These are phyloP conservation scores for Psylliodes chrysocephalus DNA, from an alignment of 2,888 invertebrate species.

Conservation along the genomic window DNA sequence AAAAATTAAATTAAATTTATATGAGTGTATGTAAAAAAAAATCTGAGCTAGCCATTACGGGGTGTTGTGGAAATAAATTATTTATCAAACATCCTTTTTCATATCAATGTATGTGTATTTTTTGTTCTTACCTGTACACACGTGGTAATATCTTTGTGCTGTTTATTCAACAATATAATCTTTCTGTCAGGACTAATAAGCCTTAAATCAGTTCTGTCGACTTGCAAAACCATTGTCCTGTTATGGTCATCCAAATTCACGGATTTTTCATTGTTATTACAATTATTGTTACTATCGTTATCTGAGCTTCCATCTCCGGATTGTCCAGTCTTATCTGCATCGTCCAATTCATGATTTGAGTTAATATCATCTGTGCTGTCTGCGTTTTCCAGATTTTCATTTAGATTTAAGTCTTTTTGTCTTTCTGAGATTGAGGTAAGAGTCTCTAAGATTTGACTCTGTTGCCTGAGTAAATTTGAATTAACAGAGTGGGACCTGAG, in stretches of 20 bases:
- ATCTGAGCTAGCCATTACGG: no score
- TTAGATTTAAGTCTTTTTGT: constrained; percentile 9
- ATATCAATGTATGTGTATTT: no score
- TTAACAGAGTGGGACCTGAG: constrained; percentile 52
- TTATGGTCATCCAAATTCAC: constrained; percentile 74
- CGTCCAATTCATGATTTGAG: not conserved
- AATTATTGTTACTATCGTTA: constrained; percentile 31
- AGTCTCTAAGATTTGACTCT: constrained; percentile 19
- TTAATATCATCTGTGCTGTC: not conserved
- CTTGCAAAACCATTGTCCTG: constrained; percentile 92
- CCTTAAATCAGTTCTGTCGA: constrained; percentile 86
- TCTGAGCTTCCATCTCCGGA: constrained; percentile 4
- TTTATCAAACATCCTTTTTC: no score
- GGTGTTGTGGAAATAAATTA: not conserved
- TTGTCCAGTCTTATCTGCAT: constrained; percentile 8
- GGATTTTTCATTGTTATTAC: constrained; percentile 25
- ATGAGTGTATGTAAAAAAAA: no score
- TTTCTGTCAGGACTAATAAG: constrained; percentile 94
- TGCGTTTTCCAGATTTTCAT: not conserved
- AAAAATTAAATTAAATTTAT: no score
- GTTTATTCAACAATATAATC: constrained; percentile 86
- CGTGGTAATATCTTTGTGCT: constrained; percentile 87
- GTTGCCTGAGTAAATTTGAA: constrained; percentile 40
- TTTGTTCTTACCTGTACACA: constrained; percentile 75
- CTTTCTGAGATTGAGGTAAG: constrained; percentile 6